Evolutionary conservation across 1,140 invertebrate genomes (phyloP), one percentile per base, ranked within the genome.

Genomic region (Pseudomyrmex sp.): DNA sequence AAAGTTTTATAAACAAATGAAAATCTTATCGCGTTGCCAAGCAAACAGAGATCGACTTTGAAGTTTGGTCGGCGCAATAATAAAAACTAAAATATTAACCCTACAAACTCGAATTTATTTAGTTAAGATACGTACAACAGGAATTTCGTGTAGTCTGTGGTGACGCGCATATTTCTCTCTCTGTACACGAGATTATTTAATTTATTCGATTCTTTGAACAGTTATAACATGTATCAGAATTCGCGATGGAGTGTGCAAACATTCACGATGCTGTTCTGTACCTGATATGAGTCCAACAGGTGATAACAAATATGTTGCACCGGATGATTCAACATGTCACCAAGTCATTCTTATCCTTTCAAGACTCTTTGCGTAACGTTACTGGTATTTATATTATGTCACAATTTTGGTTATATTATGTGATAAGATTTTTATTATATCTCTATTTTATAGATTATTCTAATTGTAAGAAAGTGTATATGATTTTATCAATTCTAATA

Each of bases 241-340:
- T 46, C 9, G n/a, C 44, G 35, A 79, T 58, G 66, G 15, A 48
- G 2, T 59, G 10, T 23, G 74, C 62, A 66, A 70, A 46, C 2
- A 7, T 20, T 61, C 68, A 58, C 63, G 52, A 61, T 72, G 68
- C 65, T 59, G 44, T 80, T 86, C 63, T 46, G 56, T 23, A 65
- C 77, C 52, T 72, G 85, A 88, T 82, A 89, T 89, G 88, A 84
- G 9, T 65, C 52, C 68, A 26, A 65, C 13, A 83, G 74, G 59
- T 61, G 76, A 58, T 70, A 26, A 63, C 58, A 56, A 88, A 88
- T 35, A 35, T 82, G 77, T 83, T 59, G 58, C 85, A 69, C 72
- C 79, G 23, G 70, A 82, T 85, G 73, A 83, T 84, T 79, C 88
- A 89, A 85, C 82, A 90, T 90, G 89, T 86, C 89, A 85, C 52